Conservation (phyloP, 1,140 invertebrate species). For the Drosophila rhopaloa region DNA sequence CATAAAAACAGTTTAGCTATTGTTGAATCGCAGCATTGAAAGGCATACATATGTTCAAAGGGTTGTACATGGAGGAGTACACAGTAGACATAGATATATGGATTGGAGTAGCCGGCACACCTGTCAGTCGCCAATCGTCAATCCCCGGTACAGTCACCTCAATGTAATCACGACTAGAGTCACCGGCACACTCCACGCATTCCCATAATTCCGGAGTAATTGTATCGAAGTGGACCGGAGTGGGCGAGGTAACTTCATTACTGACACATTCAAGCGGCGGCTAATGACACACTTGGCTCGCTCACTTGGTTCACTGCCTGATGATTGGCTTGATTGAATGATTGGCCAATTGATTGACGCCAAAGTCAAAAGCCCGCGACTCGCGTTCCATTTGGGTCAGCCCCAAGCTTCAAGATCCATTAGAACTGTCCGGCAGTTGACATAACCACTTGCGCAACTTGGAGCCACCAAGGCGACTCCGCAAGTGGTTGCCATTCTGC, state of each 20-base stretch:
- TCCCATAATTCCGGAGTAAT: slow-evolving; percentile 29
- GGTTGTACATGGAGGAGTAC: background rate
- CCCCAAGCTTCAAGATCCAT: slow-evolving; percentile 3
- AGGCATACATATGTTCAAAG: background rate
- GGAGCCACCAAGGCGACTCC: background rate
- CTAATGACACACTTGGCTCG: slow-evolving; percentile 3
- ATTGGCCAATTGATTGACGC: slow-evolving; percentile 10
- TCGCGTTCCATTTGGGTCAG: slow-evolving; percentile 29
- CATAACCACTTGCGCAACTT: slow-evolving; percentile 37
- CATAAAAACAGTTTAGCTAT: slow-evolving; percentile 54
- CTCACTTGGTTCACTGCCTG: background rate
- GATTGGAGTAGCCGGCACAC: background rate
- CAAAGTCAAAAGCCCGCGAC: slow-evolving; percentile 5
- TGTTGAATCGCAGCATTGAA: slow-evolving; percentile 27
- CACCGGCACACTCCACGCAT: slow-evolving; percentile 22
- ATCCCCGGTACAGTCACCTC: slow-evolving; percentile 27
- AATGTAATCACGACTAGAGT: slow-evolving; percentile 6
- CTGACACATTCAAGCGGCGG: slow-evolving; percentile 18
- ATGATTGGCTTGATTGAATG: slow-evolving; percentile 32
- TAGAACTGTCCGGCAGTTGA: slow-evolving; percentile 39
- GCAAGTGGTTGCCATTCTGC: background rate
- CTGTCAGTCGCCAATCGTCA: background rate
- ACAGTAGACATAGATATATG: background rate
- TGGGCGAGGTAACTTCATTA: slow-evolving; percentile 13
- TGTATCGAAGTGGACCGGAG: slow-evolving; percentile 9